Conservation (phyloP, 2,888 invertebrate genomes). For the Sussaba pulchella region DNA sequence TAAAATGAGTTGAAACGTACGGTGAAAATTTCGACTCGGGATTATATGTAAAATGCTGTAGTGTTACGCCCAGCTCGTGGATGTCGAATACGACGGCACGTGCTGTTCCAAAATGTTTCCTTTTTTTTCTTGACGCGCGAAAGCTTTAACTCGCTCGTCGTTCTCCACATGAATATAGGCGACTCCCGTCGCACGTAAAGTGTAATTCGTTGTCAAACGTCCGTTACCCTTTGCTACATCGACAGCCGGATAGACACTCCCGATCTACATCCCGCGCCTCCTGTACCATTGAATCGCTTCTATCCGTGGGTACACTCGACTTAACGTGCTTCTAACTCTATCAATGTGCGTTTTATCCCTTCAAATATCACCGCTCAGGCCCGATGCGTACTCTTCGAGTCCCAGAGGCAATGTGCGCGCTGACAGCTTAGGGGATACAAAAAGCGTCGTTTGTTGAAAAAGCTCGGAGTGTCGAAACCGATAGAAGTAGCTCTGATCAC, state of each 20-base stretch:
- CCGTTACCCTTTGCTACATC: slow-evolving; percentile 76
- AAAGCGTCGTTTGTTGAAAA: background rate
- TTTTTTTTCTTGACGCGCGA: slow-evolving; percentile 31
- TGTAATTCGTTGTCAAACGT: slow-evolving; percentile 81
- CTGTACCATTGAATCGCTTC: slow-evolving; percentile 16
- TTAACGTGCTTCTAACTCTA: slow-evolving; percentile 41
- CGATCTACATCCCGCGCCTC: slow-evolving; percentile 50
- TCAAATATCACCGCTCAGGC: background rate
- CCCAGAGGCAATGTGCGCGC: slow-evolving; percentile 1
- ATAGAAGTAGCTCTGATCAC: too few species aligned
- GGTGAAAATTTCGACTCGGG: too few species aligned
- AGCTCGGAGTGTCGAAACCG: background rate
- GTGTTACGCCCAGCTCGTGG: too few species aligned
- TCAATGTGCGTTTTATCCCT: slow-evolving; percentile 41
- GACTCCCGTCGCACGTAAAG: slow-evolving; percentile 73
- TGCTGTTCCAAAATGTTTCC: slow-evolving; percentile 43
- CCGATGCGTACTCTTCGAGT: slow-evolving; percentile 20
- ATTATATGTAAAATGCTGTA: too few species aligned
- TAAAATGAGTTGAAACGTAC: too few species aligned
- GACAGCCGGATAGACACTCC: slow-evolving; percentile 75
- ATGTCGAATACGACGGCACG: slow-evolving; percentile 34
- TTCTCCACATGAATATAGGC: slow-evolving; percentile 78
- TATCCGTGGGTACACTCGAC: slow-evolving; percentile 35
- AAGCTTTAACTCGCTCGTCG: slow-evolving; percentile 62
- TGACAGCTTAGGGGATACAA: slow-evolving; percentile 13